Conservation (phyloP, 2,113 vertebrate genomes). For the Chroicocephalus ridibundus region DNA sequence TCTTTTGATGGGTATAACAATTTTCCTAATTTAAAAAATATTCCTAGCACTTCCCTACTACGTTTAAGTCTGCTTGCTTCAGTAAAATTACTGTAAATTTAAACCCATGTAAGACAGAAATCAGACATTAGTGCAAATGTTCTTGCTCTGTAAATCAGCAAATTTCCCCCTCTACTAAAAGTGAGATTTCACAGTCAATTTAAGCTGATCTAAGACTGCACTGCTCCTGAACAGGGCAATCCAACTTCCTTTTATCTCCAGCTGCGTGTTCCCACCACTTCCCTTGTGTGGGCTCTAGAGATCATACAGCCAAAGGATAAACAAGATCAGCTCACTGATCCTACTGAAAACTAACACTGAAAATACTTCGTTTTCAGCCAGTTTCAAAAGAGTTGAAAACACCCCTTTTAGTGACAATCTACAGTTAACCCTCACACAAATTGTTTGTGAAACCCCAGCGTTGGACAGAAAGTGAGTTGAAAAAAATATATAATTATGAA, state of each 20-base stretch:
- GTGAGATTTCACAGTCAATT: slow-evolving; percentile 70
- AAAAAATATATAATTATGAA: not conserved
- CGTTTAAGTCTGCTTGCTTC: not conserved
- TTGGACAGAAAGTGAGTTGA: not conserved
- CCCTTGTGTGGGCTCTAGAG: slow-evolving; percentile 53
- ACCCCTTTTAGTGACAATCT: not conserved
- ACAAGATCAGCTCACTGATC: slow-evolving; percentile 57
- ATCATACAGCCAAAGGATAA: slow-evolving; percentile 52
- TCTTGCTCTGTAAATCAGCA: slow-evolving; percentile 23
- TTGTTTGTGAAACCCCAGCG: not conserved
- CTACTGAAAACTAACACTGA: slow-evolving; percentile 25
- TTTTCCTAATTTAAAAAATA: not conserved
- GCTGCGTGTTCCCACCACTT: slow-evolving; percentile 57
- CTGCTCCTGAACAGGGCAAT: slow-evolving; percentile 60
- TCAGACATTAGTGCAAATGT: not conserved
- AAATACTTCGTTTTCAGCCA: not conserved
- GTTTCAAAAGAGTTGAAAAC: not conserved
- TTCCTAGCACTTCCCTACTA: not conserved
- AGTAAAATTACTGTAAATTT: not conserved
- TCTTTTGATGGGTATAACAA: not conserved
- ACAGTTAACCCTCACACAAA: not conserved
- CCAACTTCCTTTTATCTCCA: slow-evolving; percentile 67
- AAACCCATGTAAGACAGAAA: not conserved
- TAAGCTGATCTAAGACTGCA: slow-evolving; percentile 62
- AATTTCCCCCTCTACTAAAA: slow-evolving; percentile 30